Conservation (phyloP, 2,113 vertebrate genomes). For the Cynocephalus volans region DNA sequence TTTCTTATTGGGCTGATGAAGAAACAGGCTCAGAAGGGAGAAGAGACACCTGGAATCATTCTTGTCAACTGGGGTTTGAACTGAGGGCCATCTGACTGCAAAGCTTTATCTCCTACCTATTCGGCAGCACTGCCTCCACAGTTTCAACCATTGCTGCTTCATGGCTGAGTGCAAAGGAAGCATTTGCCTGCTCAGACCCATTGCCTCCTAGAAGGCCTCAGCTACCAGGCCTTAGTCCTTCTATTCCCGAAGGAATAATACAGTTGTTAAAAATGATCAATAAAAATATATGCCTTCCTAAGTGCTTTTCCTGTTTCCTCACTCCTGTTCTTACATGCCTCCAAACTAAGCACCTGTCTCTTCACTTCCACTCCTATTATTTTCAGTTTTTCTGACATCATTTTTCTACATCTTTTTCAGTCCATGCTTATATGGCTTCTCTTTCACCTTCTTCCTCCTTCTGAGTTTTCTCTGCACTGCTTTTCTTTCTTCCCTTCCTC, state of each 20-base stretch:
- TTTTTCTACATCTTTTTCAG: not conserved
- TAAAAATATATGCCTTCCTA: not conserved
- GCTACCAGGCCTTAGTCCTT: not conserved
- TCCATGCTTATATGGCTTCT: not conserved
- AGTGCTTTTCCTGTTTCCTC: not conserved
- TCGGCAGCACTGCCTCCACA: not conserved
- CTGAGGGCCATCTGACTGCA: not conserved
- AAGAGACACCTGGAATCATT: not conserved
- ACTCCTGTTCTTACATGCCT: not conserved
- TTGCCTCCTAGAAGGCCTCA: not conserved
- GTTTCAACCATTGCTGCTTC: not conserved
- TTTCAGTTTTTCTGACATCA: not conserved
- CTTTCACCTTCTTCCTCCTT: not conserved
- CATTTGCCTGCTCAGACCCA: not conserved
- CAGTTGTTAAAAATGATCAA: not conserved
- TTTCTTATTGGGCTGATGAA: not conserved
- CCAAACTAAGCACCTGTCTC: not conserved
- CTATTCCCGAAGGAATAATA: not conserved
- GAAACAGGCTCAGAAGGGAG: not conserved
- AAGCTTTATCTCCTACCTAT: not conserved
- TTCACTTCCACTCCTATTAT: too few relatives aligned
- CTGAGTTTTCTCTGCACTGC: not conserved
- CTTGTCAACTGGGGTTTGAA: not conserved
- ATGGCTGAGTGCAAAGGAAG: not conserved
- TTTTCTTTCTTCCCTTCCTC: not conserved